Evolutionary conservation across 37 sponge, comb jelly and placozoan species (phyloP).

Genomic region (Lycopodina hypogea): DNA sequence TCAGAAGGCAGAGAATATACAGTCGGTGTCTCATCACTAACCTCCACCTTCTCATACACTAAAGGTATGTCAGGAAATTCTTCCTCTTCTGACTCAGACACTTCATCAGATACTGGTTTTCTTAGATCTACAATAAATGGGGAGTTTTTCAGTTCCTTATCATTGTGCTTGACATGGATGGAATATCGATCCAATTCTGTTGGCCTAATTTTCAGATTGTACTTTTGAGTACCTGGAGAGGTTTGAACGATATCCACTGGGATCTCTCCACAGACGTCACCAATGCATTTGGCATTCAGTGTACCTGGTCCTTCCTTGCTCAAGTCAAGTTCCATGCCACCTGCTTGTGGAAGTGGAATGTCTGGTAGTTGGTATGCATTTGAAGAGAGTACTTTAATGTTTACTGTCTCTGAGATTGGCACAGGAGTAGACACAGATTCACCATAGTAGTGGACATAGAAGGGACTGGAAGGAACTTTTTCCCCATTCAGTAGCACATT

Average conservation of each 20-base stretch:
- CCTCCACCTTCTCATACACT: background rate
- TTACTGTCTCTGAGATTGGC: background rate
- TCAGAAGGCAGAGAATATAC: too few relatives aligned
- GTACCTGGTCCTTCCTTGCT: slow-evolving; percentile 21
- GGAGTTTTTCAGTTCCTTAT: slow-evolving; percentile 38
- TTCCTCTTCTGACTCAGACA: background rate
- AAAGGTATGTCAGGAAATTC: background rate
- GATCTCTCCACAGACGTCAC: slow-evolving; percentile 34
- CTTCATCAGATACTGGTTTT: background rate
- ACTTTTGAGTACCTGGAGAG: background rate
- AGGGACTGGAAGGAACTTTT: slow-evolving; percentile 54
- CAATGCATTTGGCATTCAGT: slow-evolving; percentile 48
- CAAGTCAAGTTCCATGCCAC: background rate
- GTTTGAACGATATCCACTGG: slow-evolving; percentile 8
- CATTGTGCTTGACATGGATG: slow-evolving; percentile 24
- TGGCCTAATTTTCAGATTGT: slow-evolving; percentile 28
- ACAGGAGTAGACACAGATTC: background rate
- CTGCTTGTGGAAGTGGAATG: background rate
- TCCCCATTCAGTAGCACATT: slow-evolving; percentile 29
- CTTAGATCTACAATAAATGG: slow-evolving; percentile 42
- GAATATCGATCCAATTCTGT: slow-evolving; percentile 22
- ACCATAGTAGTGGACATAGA: slow-evolving; percentile 19
- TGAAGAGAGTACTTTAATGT: background rate
- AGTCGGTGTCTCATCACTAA: background rate
- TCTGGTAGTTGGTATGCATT: background rate